Evolutionary conservation across 2,888 invertebrate species (phyloP).

Genomic region (Lomographa bimaculata): DNA sequence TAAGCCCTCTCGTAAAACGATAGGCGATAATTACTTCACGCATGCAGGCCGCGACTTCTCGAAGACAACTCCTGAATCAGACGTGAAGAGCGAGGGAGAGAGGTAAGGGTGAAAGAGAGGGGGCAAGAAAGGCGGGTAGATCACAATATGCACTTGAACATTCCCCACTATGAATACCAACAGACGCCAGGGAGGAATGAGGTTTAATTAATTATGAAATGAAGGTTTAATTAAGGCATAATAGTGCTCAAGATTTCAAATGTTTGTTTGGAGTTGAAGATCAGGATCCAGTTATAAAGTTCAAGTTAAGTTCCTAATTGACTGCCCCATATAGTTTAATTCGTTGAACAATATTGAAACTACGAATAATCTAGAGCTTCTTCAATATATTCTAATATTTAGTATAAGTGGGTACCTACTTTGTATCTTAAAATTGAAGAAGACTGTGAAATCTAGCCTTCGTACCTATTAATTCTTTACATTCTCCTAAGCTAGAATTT

Average conservation of each 20-base stretch:
- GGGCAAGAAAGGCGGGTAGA: conserved; percentile 53
- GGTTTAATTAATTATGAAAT: conserved; percentile 49
- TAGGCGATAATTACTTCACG: conserved; percentile 31
- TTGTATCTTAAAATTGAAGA: no score
- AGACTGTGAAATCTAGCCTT: no score
- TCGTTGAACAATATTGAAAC: background rate
- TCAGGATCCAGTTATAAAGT: conserved; percentile 2
- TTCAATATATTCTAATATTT: no score
- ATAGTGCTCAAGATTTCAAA: conserved; percentile 7
- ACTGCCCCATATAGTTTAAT: background rate
- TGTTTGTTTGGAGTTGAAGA: conserved; percentile 7
- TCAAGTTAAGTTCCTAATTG: conserved; percentile 2
- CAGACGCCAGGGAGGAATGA: conserved; percentile 59
- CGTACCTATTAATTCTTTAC: no score
- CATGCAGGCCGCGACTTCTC: conserved; percentile 48
- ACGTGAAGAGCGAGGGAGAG: conserved; percentile 67
- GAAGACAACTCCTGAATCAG: conserved; percentile 71
- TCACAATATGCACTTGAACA: conserved; percentile 83
- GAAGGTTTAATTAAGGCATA: conserved; percentile 21
- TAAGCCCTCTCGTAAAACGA: conserved; percentile 24
- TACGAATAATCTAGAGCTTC: no score
- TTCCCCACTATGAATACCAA: conserved; percentile 73
- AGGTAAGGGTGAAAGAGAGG: conserved; percentile 36
- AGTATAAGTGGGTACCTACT: no score
- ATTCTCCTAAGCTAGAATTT: no score